Percentiles rank a stretch among this genome's conserved stretches.
Conservation (phyloP, 2,797 vertebrate genomes). For the Acanthornis magna region DNA sequence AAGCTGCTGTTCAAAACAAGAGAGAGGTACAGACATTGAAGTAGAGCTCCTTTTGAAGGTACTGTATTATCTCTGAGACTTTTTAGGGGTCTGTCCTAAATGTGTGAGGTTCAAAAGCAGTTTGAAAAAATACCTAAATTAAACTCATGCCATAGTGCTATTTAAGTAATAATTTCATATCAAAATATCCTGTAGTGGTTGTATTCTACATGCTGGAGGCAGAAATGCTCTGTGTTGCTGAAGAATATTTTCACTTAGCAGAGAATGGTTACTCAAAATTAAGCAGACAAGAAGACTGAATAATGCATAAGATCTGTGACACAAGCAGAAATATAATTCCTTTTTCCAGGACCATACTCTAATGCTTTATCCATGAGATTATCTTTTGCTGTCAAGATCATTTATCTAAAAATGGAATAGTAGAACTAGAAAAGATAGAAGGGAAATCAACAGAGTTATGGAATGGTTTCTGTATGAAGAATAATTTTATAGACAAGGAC, state of each 20-base stretch:
- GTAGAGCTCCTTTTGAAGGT: not conserved
- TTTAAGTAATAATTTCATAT: not conserved
- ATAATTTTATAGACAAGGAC: not conserved
- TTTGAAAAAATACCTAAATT: not conserved
- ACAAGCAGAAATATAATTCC: not conserved
- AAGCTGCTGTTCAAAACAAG: not conserved
- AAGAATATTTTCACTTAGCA: not conserved
- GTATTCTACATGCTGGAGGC: not conserved
- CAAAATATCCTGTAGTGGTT: not conserved
- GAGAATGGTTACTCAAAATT: constrained; percentile 2
- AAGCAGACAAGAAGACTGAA: constrained; percentile 9
- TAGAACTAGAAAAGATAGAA: not conserved
- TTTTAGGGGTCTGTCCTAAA: not conserved
- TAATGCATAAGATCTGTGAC: not conserved
- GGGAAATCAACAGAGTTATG: not conserved
- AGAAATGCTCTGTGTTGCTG: not conserved
- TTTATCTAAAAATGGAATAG: not conserved
- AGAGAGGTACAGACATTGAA: not conserved
- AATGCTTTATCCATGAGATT: not conserved
- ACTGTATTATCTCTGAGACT: not conserved
- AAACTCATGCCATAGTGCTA: not conserved
- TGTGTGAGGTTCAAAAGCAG: not conserved
- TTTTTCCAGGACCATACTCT: not conserved
- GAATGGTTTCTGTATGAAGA: not conserved
- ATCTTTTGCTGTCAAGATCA: not conserved